Evolutionary conservation across 2,888 invertebrate species (phyloP), one percentile per base, ranked within the genome.

Genomic region (Drosophila austrosaltans): DNA sequence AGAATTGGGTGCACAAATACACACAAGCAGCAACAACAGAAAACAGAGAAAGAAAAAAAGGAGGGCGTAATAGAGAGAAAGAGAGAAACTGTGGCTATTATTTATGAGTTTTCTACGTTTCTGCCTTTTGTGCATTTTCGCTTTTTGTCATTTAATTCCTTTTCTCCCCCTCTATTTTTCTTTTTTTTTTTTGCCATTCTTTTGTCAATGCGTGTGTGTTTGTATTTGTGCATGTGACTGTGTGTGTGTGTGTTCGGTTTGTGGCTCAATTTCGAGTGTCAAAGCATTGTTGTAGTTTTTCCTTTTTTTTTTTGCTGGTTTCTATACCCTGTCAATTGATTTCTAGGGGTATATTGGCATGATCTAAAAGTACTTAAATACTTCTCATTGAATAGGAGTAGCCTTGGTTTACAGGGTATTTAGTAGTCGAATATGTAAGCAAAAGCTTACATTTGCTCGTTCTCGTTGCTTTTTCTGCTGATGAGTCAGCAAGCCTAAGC

Each of bases 181-280:
- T 56, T 66, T 12, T 57, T 44, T 64, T 16, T 53, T 53, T 53
- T 62, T 54, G 20, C 36, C 30, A 16, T 16, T 6, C 42, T 63
- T 66, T 53, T 40, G 16, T 36, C 36, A 20, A 20, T 6, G 20
- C 8, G 44, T 48, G 25, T 48, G 16, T 22, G 48, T 22, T 5
- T 36, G 20, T 16, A 16, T 22, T 22, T 28, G 42, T 68, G 6
- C 1, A 6, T 5, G 20, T 48, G 22, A 10, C 22, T 22, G 25
- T 22, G 48, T 22, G 22, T 30, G 16, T 16, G 22, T 22, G 32
- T 30, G 42, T 68, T 59, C 40, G 66, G 74, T 69, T 62, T 80
- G 81, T 72, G 83, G 81, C 86, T 84, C 83, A 82, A 81, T 85
- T 83, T 85, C 66, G 72, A 82, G 85, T 85, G 88, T 78, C 88